Base-by-base conservation (phyloP, 2,113 vertebrate genomes). In the Melanotaenia duboulayi region DNA sequence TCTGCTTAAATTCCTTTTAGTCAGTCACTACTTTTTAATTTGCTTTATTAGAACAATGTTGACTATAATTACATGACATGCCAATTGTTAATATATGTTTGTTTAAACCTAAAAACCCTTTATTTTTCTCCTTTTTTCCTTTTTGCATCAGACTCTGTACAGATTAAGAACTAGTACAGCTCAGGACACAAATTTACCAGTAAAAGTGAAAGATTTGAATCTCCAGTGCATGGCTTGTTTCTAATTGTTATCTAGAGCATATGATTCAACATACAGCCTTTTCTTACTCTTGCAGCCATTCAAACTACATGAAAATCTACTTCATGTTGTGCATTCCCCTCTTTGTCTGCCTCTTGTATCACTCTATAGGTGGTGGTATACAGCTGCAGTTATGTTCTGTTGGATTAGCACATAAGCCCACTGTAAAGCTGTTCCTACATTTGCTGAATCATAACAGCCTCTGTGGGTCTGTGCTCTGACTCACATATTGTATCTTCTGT, bases 381-480 rank as follows among this genome's bases (percentile, higher is more conserved):
- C 44, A 17, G 20, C 20, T 54, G 14, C 10, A 14, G 13, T 25
- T 52, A 14, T 17, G 28, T 44, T 12, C 24, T 63, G 42, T 52
- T 67, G 35, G 10, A 76, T 66, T 19, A 56, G 28, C 32, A 35
- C 5, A 35, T 35, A 35, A 35, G 32, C 32, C 32, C 32, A 7
- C 32, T 5, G 32, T 35, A 35, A 35, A 35, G 8, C 32, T 35
- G 32, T 9, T 35, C 32, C 4, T 42, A 37, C 37, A 49, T 65
- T 65, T 39, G 49, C 24, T 35, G 51, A 10, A 52, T 65, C 0
- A 1, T 39, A 40, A 40, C 52, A 65, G 20, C 2, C 32, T 24
- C 19, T 65, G 14, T 19, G 32, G 39, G 49, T 23, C 32, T 52
- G 63, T 52, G 63, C 23, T 52, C 63, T 52, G 48, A 52, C 63